Percentiles rank a stretch among this genome's conserved stretches.
These are phyloP conservation scores for Maconellicoccus hirsutus DNA, from an alignment of 1,140 invertebrate genomes.

Conservation along the genomic window DNA sequence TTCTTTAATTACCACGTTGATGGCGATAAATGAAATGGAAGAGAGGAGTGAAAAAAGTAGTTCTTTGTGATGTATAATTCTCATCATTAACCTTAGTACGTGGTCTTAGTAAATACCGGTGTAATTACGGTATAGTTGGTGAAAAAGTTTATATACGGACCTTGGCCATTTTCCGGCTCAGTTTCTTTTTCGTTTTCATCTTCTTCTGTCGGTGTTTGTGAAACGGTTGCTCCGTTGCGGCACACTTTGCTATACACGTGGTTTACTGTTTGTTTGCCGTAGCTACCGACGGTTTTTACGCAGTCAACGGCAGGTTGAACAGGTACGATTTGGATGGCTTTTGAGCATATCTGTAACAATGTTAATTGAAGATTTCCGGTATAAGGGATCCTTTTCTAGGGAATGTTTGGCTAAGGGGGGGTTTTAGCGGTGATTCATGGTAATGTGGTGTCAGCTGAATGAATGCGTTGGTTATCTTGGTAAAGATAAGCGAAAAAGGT, in stretches of 20 bases:
- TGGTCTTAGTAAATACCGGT: too few species aligned
- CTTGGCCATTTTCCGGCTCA: neutral
- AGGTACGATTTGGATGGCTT: neutral
- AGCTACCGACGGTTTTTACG: neutral
- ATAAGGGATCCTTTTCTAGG: too few species aligned
- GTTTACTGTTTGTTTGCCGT: neutral
- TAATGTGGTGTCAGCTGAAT: too few species aligned
- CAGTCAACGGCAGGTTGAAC: conserved; percentile 5
- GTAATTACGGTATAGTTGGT: neutral
- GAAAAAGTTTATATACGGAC: neutral
- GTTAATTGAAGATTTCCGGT: too few species aligned
- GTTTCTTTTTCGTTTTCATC: neutral
- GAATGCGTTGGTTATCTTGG: too few species aligned
- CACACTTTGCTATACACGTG: neutral
- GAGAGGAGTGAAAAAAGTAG: neutral
- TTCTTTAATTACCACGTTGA: too few species aligned
- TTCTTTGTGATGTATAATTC: neutral
- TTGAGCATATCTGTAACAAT: neutral
- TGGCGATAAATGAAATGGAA: too few species aligned
- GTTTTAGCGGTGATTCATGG: too few species aligned
- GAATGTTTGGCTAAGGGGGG: too few species aligned
- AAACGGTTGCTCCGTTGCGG: neutral
- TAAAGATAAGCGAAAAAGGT: too few species aligned
- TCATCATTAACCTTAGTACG: neutral
- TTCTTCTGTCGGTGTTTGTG: neutral